Evolutionary conservation across 2,113 vertebrate genomes (phyloP).

Genomic region (Ivindomyrus marchei): DNA sequence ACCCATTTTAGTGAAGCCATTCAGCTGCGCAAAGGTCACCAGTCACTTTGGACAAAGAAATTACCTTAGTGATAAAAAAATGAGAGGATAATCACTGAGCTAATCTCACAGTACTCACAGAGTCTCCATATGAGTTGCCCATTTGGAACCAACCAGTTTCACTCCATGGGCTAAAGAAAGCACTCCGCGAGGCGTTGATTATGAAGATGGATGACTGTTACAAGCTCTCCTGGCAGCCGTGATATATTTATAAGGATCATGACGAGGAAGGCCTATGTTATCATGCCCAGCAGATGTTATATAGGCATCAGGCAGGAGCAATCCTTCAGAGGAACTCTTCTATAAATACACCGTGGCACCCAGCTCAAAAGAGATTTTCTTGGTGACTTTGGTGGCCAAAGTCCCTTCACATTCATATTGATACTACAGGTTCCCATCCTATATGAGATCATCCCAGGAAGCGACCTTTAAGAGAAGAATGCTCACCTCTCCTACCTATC

Average conservation of each 20-base stretch:
- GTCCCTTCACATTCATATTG: background rate
- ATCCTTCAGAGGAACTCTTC: background rate
- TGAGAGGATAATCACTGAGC: background rate
- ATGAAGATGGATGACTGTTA: background rate
- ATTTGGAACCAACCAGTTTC: background rate
- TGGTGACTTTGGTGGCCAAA: background rate
- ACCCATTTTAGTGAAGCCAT: background rate
- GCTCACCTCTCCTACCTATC: background rate
- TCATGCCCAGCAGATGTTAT: constrained; percentile 1
- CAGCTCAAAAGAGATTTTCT: background rate
- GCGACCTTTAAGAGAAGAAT: background rate
- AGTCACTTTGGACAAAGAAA: background rate
- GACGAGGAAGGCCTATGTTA: background rate
- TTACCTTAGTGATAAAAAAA: background rate
- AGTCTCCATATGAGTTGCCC: background rate
- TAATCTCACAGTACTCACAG: background rate
- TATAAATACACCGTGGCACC: background rate
- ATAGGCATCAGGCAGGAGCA: background rate
- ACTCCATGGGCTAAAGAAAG: background rate
- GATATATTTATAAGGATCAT: background rate
- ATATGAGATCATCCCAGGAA: background rate
- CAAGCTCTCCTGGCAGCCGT: background rate
- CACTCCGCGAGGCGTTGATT: background rate
- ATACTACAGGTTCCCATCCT: background rate
- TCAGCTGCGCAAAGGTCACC: background rate